Percentiles rank a stretch among this genome's conserved stretches.
phyloP scores from a whole-genome alignment of 2,888 invertebrate genomes.

The Dryobota labecula region DNA sequence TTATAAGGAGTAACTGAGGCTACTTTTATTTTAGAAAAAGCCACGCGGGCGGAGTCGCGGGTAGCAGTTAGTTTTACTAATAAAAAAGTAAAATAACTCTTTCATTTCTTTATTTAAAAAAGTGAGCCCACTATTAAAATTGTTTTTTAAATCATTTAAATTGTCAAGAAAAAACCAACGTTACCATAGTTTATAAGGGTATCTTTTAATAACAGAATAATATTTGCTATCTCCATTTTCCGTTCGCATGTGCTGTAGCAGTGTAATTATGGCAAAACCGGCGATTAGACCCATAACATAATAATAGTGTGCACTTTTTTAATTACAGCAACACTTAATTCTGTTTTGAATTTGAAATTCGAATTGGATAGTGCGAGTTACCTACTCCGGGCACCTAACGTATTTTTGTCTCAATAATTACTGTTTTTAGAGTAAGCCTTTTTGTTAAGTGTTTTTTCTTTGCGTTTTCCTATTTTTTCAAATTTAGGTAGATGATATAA shows the following conservation, averaged over 20 bases:
- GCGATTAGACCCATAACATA: slow-evolving; percentile 76
- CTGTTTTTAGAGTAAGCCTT: slow-evolving; percentile 28
- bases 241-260: slow-evolving; percentile 60
- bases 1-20: too few relatives aligned
- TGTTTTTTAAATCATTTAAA: slow-evolving; percentile 2
- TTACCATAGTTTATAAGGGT: slow-evolving; percentile 31
- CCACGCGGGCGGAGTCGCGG: too few relatives aligned
- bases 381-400: slow-evolving; percentile 16
- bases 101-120: neutral
- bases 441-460: neutral
- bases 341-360: slow-evolving; percentile 65
- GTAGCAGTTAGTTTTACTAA: too few relatives aligned
- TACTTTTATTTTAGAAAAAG: too few relatives aligned
- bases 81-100: neutral
- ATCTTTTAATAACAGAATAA: slow-evolving; percentile 56
- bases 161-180: slow-evolving; percentile 19
- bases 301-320: slow-evolving; percentile 82
- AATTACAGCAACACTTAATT: slow-evolving; percentile 74
- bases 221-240: slow-evolving; percentile 72
- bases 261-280: slow-evolving; percentile 76
- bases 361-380: slow-evolving; percentile 52
- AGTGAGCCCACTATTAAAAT: neutral
- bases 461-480: too few relatives aligned
- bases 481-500: slow-evolving; percentile 11
- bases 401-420: slow-evolving; percentile 47